phyloP scores from a whole-genome alignment of 2,888 invertebrate species.

The Acronicta alni region DNA sequence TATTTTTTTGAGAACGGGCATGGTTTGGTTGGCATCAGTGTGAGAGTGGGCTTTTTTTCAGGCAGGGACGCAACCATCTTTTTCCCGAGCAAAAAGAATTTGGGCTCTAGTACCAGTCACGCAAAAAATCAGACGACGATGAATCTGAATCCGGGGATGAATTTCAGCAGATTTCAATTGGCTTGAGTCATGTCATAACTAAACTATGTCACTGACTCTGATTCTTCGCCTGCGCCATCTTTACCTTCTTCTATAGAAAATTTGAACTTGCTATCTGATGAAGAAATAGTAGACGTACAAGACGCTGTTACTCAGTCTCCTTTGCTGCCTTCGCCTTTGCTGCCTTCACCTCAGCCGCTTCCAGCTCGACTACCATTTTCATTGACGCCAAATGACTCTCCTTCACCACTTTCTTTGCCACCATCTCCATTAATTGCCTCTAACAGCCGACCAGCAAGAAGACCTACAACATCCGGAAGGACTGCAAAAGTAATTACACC shows the following conservation, averaged over 20 bases:
- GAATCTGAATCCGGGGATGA: background rate
- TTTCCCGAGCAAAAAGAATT: background rate
- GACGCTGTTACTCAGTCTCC: conserved; percentile 2
- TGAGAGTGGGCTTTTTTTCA: background rate
- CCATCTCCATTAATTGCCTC: background rate
- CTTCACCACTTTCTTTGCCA: background rate
- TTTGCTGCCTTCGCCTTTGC: background rate
- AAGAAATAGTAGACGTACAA: conserved; percentile 12
- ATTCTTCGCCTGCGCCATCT: too few species aligned
- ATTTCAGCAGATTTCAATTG: too few species aligned
- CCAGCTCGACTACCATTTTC: conserved; percentile 1
- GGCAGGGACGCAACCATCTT: conserved; percentile 1
- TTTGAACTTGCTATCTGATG: conserved; percentile 9
- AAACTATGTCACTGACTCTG: too few species aligned
- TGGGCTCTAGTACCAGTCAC: conserved; percentile 4
- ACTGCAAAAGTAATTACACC: background rate
- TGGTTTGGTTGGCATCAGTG: too few species aligned
- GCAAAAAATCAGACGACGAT: background rate
- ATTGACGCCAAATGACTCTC: background rate
- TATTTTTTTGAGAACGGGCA: too few species aligned
- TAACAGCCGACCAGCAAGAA: background rate
- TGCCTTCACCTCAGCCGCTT: conserved; percentile 1
- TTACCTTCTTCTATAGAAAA: conserved; percentile 1
- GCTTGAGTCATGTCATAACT: too few species aligned
- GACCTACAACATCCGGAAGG: background rate